phyloP scores from a whole-genome alignment of 2,113 vertebrate species.

The Galeopterus variegatus region DNA sequence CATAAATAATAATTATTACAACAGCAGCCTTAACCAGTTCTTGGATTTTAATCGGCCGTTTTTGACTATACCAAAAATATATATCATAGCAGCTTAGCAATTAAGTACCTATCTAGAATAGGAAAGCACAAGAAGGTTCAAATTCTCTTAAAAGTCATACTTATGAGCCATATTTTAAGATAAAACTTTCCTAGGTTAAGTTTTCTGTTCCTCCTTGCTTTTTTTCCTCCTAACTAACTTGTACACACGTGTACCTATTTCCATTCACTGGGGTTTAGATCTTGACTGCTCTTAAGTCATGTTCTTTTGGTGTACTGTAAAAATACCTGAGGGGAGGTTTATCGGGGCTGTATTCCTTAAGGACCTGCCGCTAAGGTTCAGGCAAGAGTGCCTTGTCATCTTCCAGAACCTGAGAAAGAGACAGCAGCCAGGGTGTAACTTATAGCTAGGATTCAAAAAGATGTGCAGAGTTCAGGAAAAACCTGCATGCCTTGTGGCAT shows the following conservation, averaged over 20 bases:
- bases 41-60: constrained; percentile 15
- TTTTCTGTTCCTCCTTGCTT: constrained; percentile 5
- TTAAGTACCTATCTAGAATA: neutral
- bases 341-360: neutral
- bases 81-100: neutral
- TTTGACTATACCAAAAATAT: neutral
- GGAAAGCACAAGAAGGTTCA: neutral
- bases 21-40: neutral
- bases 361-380: neutral
- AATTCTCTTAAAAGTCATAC: neutral
- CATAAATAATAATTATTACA: neutral
- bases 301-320: neutral
- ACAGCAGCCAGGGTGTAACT: constrained; percentile 26
- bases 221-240: neutral
- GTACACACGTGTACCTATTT: neutral
- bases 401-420: constrained; percentile 10
- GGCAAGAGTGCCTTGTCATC: neutral
- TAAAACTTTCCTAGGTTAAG: neutral
- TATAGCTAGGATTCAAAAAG: constrained; percentile 5
- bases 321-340: neutral
- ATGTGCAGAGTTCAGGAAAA: constrained; percentile 14
- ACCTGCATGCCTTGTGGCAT: neutral
- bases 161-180: neutral
- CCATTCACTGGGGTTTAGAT: neutral
- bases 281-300: constrained; percentile 38